A percentile compares a stretch with the other conserved stretches of the same genome.
These are phyloP conservation scores for Loriculus beryllinus DNA, from an alignment of 2,797 vertebrate species.

Conservation along the genomic window DNA sequence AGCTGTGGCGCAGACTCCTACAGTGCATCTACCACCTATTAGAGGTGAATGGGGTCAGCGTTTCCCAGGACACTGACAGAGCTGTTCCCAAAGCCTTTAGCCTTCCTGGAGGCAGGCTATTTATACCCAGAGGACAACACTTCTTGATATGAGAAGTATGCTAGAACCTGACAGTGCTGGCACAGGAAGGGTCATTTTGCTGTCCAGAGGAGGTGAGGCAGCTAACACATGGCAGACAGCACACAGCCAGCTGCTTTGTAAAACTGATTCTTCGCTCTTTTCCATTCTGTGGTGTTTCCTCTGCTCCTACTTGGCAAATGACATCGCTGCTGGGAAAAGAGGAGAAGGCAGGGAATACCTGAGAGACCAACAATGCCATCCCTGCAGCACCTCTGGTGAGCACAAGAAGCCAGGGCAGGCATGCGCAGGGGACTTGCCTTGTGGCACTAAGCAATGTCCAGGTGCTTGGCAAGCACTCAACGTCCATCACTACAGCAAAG, in stretches of 20 bases:
- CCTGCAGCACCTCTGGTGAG: not conserved
- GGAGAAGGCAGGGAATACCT: not conserved
- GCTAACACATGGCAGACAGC: not conserved
- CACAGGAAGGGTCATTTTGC: not conserved
- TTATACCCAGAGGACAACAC: constrained; percentile 49
- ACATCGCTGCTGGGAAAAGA: not conserved
- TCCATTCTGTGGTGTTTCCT: not conserved
- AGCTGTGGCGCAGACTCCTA: not conserved
- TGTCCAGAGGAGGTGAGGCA: not conserved
- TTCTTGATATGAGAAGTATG: not conserved
- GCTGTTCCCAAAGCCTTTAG: not conserved
- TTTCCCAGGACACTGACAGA: not conserved
- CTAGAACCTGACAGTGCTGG: not conserved
- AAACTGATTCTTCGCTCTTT: not conserved
- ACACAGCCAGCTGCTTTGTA: not conserved
- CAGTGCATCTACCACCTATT: not conserved
- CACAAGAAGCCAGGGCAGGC: not conserved
- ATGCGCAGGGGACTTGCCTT: not conserved
- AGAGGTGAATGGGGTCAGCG: not conserved
- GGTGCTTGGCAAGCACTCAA: not conserved
- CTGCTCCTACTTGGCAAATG: not conserved
- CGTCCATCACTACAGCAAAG: not conserved
- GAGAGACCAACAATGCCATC: fast-evolving
- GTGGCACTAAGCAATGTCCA: not conserved
- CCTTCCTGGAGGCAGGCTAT: constrained; percentile 19